Evolutionary conservation across 2,113 vertebrate genomes (phyloP).

Genomic region (Dasyprocta punctata): DNA sequence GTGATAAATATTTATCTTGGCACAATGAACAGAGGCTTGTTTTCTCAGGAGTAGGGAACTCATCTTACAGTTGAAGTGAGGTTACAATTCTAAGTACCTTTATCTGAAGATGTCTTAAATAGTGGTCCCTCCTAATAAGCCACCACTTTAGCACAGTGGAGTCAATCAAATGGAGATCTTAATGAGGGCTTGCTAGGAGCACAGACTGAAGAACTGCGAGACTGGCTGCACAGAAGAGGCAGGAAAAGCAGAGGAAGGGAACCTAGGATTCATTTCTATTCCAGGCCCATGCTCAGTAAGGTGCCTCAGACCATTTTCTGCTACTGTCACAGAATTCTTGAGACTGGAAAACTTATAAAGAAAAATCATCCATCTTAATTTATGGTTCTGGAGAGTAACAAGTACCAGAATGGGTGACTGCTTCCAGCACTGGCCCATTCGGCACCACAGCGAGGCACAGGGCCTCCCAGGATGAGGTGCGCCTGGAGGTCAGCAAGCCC

Average conservation of each 20-base stretch:
- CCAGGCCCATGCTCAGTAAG: background rate
- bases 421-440: background rate
- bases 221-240: background rate
- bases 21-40: background rate
- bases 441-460: background rate
- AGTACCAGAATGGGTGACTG: background rate
- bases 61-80: background rate
- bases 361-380: background rate
- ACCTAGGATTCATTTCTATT: background rate
- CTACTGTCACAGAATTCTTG: background rate
- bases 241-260: background rate
- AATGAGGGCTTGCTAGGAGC: background rate
- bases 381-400: background rate
- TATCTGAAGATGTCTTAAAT: background rate
- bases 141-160: background rate
- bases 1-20: background rate
- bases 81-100: background rate
- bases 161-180: background rate
- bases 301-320: background rate
- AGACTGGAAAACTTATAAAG: background rate
- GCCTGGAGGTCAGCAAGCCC: background rate
- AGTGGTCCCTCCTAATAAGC: background rate
- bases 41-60: background rate
- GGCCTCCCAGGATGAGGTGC: accelerated
- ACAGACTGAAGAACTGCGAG: background rate